phyloP scores from a whole-genome alignment of 1,140 invertebrate species.

The Ectropis grisescens region DNA sequence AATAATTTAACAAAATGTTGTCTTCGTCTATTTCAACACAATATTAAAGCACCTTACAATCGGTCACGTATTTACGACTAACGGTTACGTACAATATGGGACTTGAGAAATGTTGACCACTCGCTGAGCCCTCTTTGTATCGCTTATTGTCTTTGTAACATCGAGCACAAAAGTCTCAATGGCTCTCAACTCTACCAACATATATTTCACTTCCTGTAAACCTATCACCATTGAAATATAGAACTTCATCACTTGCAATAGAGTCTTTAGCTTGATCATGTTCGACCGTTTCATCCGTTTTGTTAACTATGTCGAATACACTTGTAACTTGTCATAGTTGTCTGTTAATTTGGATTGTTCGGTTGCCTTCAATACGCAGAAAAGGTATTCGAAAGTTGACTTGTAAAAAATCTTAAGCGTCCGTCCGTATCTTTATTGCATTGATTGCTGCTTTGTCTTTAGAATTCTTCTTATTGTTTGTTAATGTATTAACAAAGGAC shows the following conservation, averaged over 20 bases:
- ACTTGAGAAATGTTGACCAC: slow-evolving; percentile 38
- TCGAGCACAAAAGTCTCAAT: slow-evolving; percentile 41
- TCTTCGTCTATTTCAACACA: too few relatives aligned
- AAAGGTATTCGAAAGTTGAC: slow-evolving; percentile 34
- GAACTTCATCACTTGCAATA: slow-evolving; percentile 13
- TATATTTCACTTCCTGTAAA: slow-evolving; percentile 3
- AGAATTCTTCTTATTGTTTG: slow-evolving; percentile 8
- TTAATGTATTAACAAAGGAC: slow-evolving; percentile 1
- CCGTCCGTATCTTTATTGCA: slow-evolving; percentile 15
- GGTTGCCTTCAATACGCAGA: slow-evolving; percentile 32
- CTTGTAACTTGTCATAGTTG: slow-evolving; percentile 59
- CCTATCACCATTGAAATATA: slow-evolving; percentile 3
- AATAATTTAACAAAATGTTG: too few relatives aligned
- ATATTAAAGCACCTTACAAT: too few relatives aligned
- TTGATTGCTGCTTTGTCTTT: slow-evolving; percentile 44
- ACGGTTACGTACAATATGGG: slow-evolving; percentile 24
- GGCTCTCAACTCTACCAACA: slow-evolving; percentile 21
- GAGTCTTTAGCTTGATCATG: slow-evolving; percentile 4
- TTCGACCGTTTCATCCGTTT: slow-evolving; percentile 6
- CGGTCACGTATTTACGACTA: slow-evolving; percentile 24
- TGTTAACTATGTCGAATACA: slow-evolving; percentile 26
- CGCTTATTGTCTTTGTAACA: slow-evolving; percentile 44
- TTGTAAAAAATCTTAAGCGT: slow-evolving; percentile 5
- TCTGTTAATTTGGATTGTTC: slow-evolving; percentile 53
- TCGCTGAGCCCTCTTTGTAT: slow-evolving; percentile 43